A percentile compares a stretch with the other conserved stretches of the same genome.
phyloP scores from a whole-genome alignment of 2,888 invertebrate species.

The Schrankia costaestrigalis region DNA sequence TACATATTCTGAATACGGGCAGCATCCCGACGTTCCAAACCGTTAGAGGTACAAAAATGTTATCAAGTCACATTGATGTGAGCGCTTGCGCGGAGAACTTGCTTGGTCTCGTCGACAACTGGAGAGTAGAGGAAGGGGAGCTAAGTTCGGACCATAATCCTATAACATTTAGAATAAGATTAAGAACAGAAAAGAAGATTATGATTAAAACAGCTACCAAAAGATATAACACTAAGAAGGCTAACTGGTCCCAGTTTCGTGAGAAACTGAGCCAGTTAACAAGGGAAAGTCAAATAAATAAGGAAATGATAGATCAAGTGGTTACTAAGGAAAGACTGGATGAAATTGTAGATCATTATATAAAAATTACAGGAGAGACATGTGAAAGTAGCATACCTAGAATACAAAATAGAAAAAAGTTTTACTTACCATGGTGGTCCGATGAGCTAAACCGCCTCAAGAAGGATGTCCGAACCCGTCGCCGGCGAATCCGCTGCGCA shows the following conservation, averaged over 20 bases:
- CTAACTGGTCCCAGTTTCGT: constrained; percentile 15
- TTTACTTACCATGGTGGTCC: constrained; percentile 23
- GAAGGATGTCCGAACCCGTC: constrained; percentile 9
- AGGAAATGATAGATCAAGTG: not conserved
- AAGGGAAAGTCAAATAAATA: constrained; percentile 1
- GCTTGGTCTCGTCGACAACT: constrained; percentile 1
- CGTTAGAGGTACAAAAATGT: constrained; percentile 8
- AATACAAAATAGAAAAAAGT: constrained; percentile 2
- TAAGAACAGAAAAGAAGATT: constrained; percentile 1
- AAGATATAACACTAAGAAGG: constrained; percentile 18
- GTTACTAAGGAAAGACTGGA: constrained; percentile 1
- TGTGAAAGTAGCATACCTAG: constrained; percentile 8
- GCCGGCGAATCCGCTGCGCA: constrained; percentile 12
- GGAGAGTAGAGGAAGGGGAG: no score
- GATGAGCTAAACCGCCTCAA: constrained; percentile 11
- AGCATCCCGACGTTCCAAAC: constrained; percentile 27
- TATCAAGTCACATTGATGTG: constrained; percentile 23
- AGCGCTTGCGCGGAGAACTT: constrained; percentile 20
- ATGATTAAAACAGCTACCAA: constrained; percentile 10
- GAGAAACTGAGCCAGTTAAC: constrained; percentile 8
- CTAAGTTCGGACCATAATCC: no score
- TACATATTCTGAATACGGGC: constrained; percentile 28
- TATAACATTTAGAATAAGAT: constrained; percentile 15
- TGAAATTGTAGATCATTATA: constrained; percentile 3
- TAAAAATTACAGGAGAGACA: constrained; percentile 4